phyloP scores from a whole-genome alignment of 2,113 vertebrate genomes.

The Agelaius phoeniceus region DNA sequence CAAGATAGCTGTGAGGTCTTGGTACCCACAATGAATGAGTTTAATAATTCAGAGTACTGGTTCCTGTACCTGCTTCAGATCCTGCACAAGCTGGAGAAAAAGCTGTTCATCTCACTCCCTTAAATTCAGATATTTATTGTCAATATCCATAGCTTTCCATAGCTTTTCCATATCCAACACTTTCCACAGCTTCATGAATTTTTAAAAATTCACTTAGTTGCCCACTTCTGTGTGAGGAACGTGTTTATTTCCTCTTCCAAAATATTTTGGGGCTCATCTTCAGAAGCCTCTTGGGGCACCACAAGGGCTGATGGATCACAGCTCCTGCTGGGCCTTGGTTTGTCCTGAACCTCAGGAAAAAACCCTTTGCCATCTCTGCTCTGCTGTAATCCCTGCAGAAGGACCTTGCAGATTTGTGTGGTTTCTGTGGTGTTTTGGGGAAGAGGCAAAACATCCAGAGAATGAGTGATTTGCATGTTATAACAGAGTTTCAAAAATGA shows the following conservation, averaged over 20 bases:
- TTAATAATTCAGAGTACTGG: too few species aligned
- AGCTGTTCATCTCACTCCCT: neutral
- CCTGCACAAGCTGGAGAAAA: neutral
- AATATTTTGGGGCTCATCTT: neutral
- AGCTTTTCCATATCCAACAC: too few species aligned
- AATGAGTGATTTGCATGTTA: neutral
- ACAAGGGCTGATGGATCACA: neutral
- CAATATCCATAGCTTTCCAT: too few species aligned
- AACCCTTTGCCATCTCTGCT: neutral
- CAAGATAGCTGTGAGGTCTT: neutral
- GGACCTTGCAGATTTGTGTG: neutral
- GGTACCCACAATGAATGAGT: neutral
- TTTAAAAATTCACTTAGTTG: neutral
- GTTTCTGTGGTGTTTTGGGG: neutral
- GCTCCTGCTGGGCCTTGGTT: neutral
- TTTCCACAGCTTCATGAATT: neutral
- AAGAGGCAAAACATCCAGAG: neutral
- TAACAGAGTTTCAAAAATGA: neutral
- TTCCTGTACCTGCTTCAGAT: neutral
- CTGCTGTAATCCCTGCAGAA: neutral
- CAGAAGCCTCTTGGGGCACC: neutral
- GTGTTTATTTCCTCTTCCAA: neutral
- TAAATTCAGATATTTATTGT: neutral
- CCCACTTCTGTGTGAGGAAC: neutral
- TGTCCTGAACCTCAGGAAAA: neutral